phyloP scores from a whole-genome alignment of 1,140 invertebrate genomes.

The Aphis craccivora region DNA sequence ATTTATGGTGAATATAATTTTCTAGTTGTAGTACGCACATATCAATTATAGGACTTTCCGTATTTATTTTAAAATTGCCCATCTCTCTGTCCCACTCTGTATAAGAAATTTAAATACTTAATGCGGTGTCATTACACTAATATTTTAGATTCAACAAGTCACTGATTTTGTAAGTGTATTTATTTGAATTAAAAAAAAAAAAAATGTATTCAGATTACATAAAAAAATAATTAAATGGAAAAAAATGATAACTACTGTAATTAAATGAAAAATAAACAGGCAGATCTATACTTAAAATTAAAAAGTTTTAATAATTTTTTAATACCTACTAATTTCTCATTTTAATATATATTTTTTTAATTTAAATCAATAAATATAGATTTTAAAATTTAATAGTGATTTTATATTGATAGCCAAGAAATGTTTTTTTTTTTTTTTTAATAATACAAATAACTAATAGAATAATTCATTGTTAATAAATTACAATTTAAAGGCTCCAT shows the following conservation, averaged over 20 bases:
- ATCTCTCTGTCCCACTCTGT: no score
- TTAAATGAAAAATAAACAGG: not conserved
- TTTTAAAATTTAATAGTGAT: not conserved
- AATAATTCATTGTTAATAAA: not conserved
- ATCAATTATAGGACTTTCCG: no score
- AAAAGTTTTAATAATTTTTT: not conserved
- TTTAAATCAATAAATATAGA: not conserved
- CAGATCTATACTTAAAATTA: not conserved
- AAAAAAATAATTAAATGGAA: not conserved
- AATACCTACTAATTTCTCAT: no score
- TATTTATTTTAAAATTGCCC: no score
- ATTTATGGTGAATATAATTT: no score
- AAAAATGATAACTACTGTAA: conserved; percentile 11
- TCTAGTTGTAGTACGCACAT: no score
- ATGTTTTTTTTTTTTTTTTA: not conserved
- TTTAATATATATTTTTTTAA: not conserved
- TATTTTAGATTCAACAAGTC: not conserved
- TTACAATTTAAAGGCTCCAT: conserved; percentile 11
- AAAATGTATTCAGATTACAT: not conserved
- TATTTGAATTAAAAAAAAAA: not conserved
- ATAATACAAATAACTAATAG: not conserved
- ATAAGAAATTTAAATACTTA: no score
- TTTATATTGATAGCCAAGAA: not conserved
- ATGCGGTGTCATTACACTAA: no score
- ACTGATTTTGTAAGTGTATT: not conserved